Evolutionary conservation across 2,797 vertebrate genomes (phyloP), one percentile per base, ranked within the genome.

Genomic region (Falco novaeseelandiae): DNA sequence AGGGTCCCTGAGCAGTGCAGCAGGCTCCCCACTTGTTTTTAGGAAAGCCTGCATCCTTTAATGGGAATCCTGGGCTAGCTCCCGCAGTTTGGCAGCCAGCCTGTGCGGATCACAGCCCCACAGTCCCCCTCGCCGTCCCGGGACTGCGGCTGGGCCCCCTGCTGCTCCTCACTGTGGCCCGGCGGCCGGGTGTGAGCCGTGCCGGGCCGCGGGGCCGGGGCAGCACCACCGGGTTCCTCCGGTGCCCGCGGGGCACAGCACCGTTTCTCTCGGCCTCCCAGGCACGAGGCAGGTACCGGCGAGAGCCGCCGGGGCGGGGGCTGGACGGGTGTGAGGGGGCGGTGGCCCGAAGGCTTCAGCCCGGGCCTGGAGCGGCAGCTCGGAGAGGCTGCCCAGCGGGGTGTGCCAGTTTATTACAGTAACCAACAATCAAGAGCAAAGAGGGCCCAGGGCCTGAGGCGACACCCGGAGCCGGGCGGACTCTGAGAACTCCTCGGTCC

Each of bases 1-100:
- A 1, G 7, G 11, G 14, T 51, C 36, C 73, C 40, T 6, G 6
- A 14, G 26, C 2, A 2, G 25, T 14, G 8, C 40, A 9, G 23
- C 5, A 3, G 10, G 29, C 48, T 42, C 48, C 59, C 8, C 21
- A 21, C 46, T 26, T 21, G 74, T 29, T 36, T 77, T 26, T 48
- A 9, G 44, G 18, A 10, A 21, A 25, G 5, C 16, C 18, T 32
- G 29, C 27, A 14, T n/a, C 34, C 22, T 49, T 22, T 17, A 27
- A 22, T 1, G 11, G 79, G 34, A n/a, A 23, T 8, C 23, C 7
- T 7, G 3, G 18, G 11, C 4, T 1, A 23, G 27, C 97, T 97
- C 54, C 97, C 91, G 97, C 97, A 97, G 98, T 96, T 98, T 96
- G 97, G 96, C 88, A 93, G 95, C 98, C 10, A 13, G 11, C 51